Conservation (phyloP, 2,113 vertebrate species). For the Arenaria interpres region DNA sequence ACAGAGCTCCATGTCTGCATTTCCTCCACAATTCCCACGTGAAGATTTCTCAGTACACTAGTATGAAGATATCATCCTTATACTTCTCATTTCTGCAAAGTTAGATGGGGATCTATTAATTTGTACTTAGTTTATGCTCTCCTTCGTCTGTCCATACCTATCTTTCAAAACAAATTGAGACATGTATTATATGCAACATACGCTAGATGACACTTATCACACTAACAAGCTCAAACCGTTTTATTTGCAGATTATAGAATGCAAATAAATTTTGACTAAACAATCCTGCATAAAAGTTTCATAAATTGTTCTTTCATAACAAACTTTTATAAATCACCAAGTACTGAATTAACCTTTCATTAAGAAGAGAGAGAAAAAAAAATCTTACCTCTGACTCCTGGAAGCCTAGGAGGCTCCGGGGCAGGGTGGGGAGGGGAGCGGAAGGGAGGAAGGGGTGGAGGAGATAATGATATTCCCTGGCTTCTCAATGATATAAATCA, state of each 20-base stretch:
- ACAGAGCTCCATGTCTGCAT: neutral
- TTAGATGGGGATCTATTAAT: neutral
- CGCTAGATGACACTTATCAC: neutral
- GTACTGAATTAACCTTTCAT: neutral
- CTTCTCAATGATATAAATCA: slow-evolving; percentile 38
- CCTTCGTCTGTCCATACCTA: neutral
- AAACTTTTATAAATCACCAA: neutral
- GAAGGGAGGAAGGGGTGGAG: neutral
- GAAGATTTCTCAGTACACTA: neutral
- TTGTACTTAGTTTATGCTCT: neutral
- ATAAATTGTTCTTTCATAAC: neutral
- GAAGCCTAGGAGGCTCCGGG: slow-evolving; percentile 14
- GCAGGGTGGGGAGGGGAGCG: neutral
- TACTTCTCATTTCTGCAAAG: neutral
- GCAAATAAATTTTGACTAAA: neutral
- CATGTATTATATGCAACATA: neutral
- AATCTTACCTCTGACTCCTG: slow-evolving; percentile 67
- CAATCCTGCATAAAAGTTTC: neutral
- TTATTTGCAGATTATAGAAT: neutral
- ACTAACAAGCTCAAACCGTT: neutral
- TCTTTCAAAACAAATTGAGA: neutral
- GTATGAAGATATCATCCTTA: neutral
- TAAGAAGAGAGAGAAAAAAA: slow-evolving; percentile 48
- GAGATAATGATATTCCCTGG: slow-evolving; percentile 51
- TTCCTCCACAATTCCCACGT: neutral